Percentiles rank a stretch among this genome's conserved stretches.
phyloP scores from a whole-genome alignment of 1,140 invertebrate genomes.

The Trigoniulus corallinus region DNA sequence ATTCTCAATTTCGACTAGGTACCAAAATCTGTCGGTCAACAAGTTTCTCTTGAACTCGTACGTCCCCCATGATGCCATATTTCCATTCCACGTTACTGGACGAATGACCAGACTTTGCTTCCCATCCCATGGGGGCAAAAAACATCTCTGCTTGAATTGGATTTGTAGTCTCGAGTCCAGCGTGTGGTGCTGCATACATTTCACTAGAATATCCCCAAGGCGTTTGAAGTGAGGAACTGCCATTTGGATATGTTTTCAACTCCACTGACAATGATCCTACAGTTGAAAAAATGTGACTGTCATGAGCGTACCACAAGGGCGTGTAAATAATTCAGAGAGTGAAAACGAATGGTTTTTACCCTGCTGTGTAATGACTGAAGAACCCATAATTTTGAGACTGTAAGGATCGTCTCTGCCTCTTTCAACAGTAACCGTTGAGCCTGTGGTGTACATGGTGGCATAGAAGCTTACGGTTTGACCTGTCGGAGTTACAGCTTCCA shows the following conservation, averaged over 20 bases:
- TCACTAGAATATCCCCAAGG: slow-evolving; percentile 27
- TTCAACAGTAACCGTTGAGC: slow-evolving; percentile 14
- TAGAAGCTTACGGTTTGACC: slow-evolving; percentile 66
- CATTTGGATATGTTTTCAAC: slow-evolving; percentile 27
- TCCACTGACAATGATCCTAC: slow-evolving; percentile 19
- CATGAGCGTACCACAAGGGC: too few relatives aligned
- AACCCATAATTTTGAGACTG: slow-evolving; percentile 47
- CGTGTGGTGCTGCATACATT: slow-evolving; percentile 53
- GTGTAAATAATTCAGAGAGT: too few relatives aligned
- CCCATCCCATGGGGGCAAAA: slow-evolving; percentile 62
- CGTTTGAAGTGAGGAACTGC: slow-evolving; percentile 27
- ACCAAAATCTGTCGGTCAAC: slow-evolving; percentile 17
- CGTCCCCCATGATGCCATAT: slow-evolving; percentile 11
- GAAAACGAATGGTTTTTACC: too few relatives aligned
- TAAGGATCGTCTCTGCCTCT: slow-evolving; percentile 2
- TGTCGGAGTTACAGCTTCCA: slow-evolving; percentile 67
- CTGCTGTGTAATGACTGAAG: slow-evolving; percentile 13
- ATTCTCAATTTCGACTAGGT: neutral
- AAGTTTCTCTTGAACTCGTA: slow-evolving; percentile 10
- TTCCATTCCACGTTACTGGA: slow-evolving; percentile 17
- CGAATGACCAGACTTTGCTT: slow-evolving; percentile 12
- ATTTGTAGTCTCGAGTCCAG: slow-evolving; percentile 63
- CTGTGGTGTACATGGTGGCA: slow-evolving; percentile 14
- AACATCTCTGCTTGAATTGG: slow-evolving; percentile 84
- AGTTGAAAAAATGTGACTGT: slow-evolving; percentile 1